Evolutionary conservation across 2,113 vertebrate species (phyloP).

Genomic region (Sisor rabdophorus): DNA sequence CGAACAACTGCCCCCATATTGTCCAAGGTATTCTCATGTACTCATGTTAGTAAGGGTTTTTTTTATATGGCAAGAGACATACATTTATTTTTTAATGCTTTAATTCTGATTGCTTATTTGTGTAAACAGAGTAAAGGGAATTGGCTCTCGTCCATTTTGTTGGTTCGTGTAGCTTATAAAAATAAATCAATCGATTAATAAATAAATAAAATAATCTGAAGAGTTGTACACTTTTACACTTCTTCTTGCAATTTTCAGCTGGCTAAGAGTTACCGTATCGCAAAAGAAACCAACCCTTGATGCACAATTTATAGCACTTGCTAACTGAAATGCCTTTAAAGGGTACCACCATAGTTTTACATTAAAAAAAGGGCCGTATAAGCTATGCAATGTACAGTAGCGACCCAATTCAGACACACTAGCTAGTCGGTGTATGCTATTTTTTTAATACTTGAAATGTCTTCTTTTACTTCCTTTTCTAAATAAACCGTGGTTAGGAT

Average conservation of each 20-base stretch:
- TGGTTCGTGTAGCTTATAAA: too few relatives aligned
- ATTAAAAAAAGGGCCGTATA: conserved; percentile 78
- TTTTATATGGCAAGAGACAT: conserved; percentile 20
- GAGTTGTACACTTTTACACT: conserved; percentile 13
- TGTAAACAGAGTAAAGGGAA: conserved; percentile 10
- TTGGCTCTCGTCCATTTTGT: neutral
- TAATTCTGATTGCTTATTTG: conserved; percentile 7
- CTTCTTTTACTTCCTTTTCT: conserved; percentile 84
- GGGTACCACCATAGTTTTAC: conserved; percentile 69
- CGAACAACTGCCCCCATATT: conserved; percentile 9
- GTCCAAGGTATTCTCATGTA: conserved; percentile 4
- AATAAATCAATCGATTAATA: neutral
- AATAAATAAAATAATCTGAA: conserved; percentile 37
- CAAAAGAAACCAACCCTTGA: conserved; percentile 60
- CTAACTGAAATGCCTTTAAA: conserved; percentile 82
- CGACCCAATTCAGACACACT: conserved; percentile 76
- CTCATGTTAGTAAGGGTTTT: conserved; percentile 6
- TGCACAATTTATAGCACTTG: conserved; percentile 84
- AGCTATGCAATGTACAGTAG: conserved; percentile 97
- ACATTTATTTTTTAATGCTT: conserved; percentile 1
- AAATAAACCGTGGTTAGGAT: conserved; percentile 85
- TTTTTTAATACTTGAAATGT: conserved; percentile 92
- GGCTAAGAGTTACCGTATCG: conserved; percentile 62
- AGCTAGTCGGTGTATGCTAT: conserved; percentile 69
- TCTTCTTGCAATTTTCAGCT: conserved; percentile 62